These are phyloP conservation scores for Drosophila parvula DNA, from an alignment of 1,140 invertebrate species.

Conservation along the genomic window DNA sequence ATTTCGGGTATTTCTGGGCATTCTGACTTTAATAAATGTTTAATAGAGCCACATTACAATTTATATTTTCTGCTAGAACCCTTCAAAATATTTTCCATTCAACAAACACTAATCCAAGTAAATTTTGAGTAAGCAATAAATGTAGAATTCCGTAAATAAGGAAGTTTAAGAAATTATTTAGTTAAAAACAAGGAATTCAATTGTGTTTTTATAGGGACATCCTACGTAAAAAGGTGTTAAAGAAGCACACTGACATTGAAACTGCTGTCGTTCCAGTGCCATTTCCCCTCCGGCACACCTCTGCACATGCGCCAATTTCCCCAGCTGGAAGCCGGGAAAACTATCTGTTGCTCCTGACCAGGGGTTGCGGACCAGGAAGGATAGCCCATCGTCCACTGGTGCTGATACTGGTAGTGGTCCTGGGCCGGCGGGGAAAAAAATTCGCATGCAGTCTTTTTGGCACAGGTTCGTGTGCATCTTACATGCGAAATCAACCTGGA, in stretches of 20 bases:
- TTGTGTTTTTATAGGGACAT: neutral
- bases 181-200: neutral
- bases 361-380: neutral
- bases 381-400: constrained; percentile 1
- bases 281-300: constrained; percentile 18
- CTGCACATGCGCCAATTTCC: constrained; percentile 46
- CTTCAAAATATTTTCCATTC: too few relatives aligned
- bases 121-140: too few relatives aligned
- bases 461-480: constrained; percentile 50
- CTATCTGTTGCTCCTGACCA: constrained; percentile 73
- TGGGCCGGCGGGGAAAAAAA: constrained; percentile 35
- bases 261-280: constrained; percentile 6
- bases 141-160: neutral
- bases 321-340: constrained; percentile 59
- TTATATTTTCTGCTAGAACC: too few relatives aligned
- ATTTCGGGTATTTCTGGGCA: too few relatives aligned
- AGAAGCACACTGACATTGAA: too few relatives aligned
- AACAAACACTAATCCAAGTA: too few relatives aligned
- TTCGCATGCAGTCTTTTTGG: constrained; percentile 59
- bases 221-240: neutral
- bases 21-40: too few relatives aligned
- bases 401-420: neutral
- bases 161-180: neutral
- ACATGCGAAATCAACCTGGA: constrained; percentile 65
- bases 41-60: too few relatives aligned